Evolutionary conservation across 2,888 invertebrate genomes (phyloP).

Genomic region (Tromatobia lineatoria): DNA sequence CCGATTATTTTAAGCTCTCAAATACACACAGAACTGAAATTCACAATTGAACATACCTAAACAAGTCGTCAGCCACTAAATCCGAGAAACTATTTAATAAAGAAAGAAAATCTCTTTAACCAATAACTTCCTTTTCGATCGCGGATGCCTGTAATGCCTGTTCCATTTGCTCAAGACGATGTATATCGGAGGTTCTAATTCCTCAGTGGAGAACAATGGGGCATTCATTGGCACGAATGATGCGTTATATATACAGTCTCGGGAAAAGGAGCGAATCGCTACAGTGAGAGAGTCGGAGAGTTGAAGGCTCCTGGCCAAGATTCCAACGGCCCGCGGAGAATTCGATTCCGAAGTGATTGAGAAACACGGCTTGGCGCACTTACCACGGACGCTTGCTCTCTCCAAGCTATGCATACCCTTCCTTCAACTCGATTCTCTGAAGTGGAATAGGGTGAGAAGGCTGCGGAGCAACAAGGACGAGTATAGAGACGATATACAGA

Average conservation of each 20-base stretch:
- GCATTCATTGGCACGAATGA: constrained; percentile 34
- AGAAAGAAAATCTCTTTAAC: neutral
- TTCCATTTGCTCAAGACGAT: constrained; percentile 56
- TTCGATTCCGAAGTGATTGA: constrained; percentile 72
- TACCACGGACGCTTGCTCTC: constrained; percentile 60
- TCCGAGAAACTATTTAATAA: no score
- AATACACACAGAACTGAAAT: neutral
- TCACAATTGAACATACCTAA: neutral
- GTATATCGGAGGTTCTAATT: constrained; percentile 57
- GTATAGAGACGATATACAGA: neutral
- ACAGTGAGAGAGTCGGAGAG: neutral
- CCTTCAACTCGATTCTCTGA: neutral
- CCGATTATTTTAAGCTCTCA: neutral
- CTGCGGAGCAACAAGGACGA: neutral
- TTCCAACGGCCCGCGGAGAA: constrained; percentile 64
- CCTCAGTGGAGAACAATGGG: constrained; percentile 59
- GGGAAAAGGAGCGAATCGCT: constrained; percentile 29
- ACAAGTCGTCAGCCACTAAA: neutral
- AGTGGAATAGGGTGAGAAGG: constrained; percentile 11
- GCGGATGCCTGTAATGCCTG: constrained; percentile 5
- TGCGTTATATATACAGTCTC: neutral
- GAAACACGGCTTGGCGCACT: constrained; percentile 65
- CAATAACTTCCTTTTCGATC: constrained; percentile 25
- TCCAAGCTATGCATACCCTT: constrained; percentile 37
- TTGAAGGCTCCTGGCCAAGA: constrained; percentile 23